Evolutionary conservation across 2,888 invertebrate genomes (phyloP), one percentile per base, ranked within the genome.

Genomic region (Ectemnius lituratus): DNA sequence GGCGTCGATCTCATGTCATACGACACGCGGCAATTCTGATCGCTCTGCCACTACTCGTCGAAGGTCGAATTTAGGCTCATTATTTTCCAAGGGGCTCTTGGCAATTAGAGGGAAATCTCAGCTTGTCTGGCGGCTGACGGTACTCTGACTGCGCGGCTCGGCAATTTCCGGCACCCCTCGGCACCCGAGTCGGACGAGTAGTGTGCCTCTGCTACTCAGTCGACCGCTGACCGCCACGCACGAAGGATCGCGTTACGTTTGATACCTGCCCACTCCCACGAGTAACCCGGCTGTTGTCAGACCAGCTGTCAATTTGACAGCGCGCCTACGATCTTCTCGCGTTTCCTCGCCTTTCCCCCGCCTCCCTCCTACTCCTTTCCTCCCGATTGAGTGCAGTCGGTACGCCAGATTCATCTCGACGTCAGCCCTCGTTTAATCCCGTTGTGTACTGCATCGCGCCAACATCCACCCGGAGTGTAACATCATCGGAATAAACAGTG

Each of bases 151-250:
- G 70, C 67, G 70, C 63, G 47, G 20, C 57, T 83, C 83, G 83
- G 82, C 62, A 57, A 70, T 83, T 80, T 82, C 84, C 83, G 83
- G 62, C 76, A 70, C 58, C 70, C 60, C 73, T 83, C 83, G 83
- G 84, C 47, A 65, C 59, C 23, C 47, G 72, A 73, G 71, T 58
- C 62, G 70, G 68, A 72, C 74, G 82, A 71, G 67, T 64, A 20
- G 79, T 74, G 70, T 64, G 74, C 66, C 68, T 68, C 70, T 68
- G 73, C 64, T 68, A 78, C 67, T 80, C 84, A 84, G 84, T 84
- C 78, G 82, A 77, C 80, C 83, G 86, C 84, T 81, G 85, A 84
- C 82, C 85, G 87, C 79, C 85, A 79, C 80, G 80, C 70, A 80
- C 67, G 76, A 56, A 78, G 75, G 78, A 80, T 73, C 80, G 79